A percentile compares a stretch with the other conserved stretches of the same genome.
Evolutionary conservation across 2,113 vertebrate species (phyloP).

Genomic region (Casuarius casuarius): DNA sequence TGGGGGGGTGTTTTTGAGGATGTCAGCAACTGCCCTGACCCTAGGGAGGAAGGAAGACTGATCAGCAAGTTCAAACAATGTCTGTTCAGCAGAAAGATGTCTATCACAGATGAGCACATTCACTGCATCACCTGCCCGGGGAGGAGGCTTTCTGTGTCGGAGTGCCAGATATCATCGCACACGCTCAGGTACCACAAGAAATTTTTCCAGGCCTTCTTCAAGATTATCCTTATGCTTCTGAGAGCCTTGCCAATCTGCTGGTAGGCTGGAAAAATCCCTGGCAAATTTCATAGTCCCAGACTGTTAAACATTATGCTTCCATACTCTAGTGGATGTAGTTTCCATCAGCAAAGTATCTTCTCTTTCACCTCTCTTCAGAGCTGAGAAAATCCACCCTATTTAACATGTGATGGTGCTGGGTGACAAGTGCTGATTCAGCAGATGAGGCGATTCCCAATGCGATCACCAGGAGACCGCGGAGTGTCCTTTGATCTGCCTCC

Average conservation of each 20-base stretch:
- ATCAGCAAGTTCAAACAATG: conserved; percentile 55
- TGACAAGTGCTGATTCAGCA: not conserved
- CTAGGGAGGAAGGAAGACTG: conserved; percentile 11
- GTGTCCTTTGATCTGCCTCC: not conserved
- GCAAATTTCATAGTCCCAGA: not conserved
- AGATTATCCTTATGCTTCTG: not conserved
- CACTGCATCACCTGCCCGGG: not conserved
- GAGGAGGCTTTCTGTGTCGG: not conserved
- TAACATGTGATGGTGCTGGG: not conserved
- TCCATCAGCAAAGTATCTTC: not conserved
- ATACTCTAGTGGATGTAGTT: not conserved
- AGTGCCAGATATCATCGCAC: not conserved
- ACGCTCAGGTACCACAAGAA: conserved; percentile 2
- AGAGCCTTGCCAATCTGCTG: not conserved
- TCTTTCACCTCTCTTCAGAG: not conserved
- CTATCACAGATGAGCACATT: conserved; percentile 41
- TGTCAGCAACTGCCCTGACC: conserved; percentile 53
- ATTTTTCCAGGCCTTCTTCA: not conserved
- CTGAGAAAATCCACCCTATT: not conserved
- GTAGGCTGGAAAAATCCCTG: not conserved
- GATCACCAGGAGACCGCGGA: not conserved
- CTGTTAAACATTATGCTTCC: not conserved
- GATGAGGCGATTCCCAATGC: not conserved
- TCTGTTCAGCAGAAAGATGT: conserved; percentile 50
- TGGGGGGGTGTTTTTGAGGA: not conserved